Evolutionary conservation across 2,113 vertebrate species (phyloP).

Genomic region (Piprites chloris): DNA sequence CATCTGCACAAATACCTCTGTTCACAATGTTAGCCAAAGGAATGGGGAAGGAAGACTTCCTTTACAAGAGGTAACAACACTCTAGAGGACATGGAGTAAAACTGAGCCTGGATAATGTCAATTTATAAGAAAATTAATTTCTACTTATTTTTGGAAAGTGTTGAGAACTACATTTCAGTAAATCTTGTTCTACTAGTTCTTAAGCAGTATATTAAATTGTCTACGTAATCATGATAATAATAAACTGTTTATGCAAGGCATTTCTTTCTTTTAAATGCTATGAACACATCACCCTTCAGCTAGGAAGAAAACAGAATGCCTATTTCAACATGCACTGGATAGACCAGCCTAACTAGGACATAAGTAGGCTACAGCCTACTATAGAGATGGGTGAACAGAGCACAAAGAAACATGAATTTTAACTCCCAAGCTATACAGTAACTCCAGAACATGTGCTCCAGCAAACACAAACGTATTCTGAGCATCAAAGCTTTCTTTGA

Average conservation of each 20-base stretch:
- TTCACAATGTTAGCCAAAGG: not conserved
- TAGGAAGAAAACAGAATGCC: not conserved
- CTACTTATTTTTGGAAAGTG: not conserved
- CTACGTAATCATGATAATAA: not conserved
- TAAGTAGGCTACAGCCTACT: not conserved
- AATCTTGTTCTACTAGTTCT: not conserved
- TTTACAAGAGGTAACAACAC: not conserved
- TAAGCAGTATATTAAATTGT: not conserved
- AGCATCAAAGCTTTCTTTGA: not conserved
- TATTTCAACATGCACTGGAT: not conserved
- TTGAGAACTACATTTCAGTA: not conserved
- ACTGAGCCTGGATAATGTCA: not conserved
- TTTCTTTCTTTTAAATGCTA: not conserved
- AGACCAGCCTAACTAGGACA: not conserved
- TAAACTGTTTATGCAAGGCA: not conserved
- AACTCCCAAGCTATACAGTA: not conserved
- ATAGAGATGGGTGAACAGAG: not conserved
- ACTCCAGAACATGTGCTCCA: not conserved
- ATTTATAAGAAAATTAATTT: conserved; percentile 6
- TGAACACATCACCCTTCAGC: not conserved
- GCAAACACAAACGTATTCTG: not conserved
- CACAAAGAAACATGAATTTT: not conserved
- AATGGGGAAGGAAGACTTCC: not conserved
- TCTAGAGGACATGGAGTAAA: not conserved
- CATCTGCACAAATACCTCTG: conserved; percentile 3